Evolutionary conservation across 2,888 invertebrate genomes (phyloP), one percentile per base, ranked within the genome.

Genomic region (Drosophila infuscata): DNA sequence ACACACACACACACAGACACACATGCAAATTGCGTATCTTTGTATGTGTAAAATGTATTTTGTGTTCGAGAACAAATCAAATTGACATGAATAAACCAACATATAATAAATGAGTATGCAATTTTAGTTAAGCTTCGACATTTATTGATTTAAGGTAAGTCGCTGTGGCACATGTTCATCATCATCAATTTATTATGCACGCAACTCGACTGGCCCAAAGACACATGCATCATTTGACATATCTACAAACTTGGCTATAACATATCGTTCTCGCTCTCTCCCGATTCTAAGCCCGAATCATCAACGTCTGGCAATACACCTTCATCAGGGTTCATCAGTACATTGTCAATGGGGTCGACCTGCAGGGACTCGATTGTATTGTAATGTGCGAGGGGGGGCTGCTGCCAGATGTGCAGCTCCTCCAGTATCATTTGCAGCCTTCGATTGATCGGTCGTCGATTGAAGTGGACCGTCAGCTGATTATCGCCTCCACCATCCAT

Each of bases 401-500:
- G 66, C 41, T 66, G 48, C 78, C 73, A 62, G 25, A 30, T 67
- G 7, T 54, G 65, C 48, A 65, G 57, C n/a, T 70, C 57, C 15
- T 58, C 57, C 32, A 69, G 32, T 48, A 81, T 57, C 29, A 58
- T 52, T 51, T 69, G 60, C 9, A 81, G 32, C 3, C 73, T 38
- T 0, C 56, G 61, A 63, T 81, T 54, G 9, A 66, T n/a, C 51
- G 60, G 71, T n/a, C 54, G 43, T 11, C 29, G 68, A 36, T 53
- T 70, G 36, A 41, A 49, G 11, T 48, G 20, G 17, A 43, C 53
- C 12, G 78, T 60, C n/a, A 73, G 59, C 58, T 86, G 87, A 62
- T 86, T 90, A 62, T 88, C 90, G 8, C 90, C 90, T 7, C 89
- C 70, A 3, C 90, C 90, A 66, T 90, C 87, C 89, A 85, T 85